phyloP scores from a whole-genome alignment of 2,113 vertebrate species.

The Dissostichus mawsoni region DNA sequence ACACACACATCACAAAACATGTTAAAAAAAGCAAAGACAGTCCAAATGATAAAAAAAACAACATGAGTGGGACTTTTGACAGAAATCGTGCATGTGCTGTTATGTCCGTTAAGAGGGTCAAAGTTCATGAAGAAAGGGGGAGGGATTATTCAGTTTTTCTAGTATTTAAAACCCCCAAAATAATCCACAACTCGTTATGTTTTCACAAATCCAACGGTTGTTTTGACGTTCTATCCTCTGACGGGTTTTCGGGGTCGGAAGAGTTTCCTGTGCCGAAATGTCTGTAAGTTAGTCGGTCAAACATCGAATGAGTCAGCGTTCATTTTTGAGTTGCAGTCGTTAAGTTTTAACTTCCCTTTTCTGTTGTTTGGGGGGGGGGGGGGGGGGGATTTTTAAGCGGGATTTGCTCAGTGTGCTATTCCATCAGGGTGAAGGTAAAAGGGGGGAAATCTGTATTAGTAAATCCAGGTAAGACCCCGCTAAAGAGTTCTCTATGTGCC shows the following conservation, averaged over 20 bases:
- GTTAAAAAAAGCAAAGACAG: conserved; percentile 29
- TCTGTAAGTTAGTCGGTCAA: neutral
- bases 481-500: conserved; percentile 58
- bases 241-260: too few relatives aligned
- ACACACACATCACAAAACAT: conserved; percentile 7
- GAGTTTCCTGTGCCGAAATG: too few relatives aligned
- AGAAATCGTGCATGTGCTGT: conserved; percentile 74
- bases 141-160: neutral
- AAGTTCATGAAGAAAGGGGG: conserved; percentile 40
- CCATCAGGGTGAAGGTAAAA: conserved; percentile 4
- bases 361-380: neutral
- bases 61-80: conserved; percentile 85
- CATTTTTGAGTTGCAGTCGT: conserved; percentile 37
- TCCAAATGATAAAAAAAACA: conserved; percentile 71
- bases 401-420: conserved; percentile 49
- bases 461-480: conserved; percentile 32
- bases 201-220: too few relatives aligned
- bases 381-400: neutral
- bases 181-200: too few relatives aligned
- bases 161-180: conserved; percentile 2
- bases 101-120: conserved; percentile 19
- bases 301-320: neutral
- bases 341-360: conserved; percentile 42
- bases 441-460: neutral
- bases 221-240: too few relatives aligned